A percentile compares a stretch with the other conserved stretches of the same genome.
phyloP scores from a whole-genome alignment of 2,113 vertebrate species.

The Salvelinus sp. region DNA sequence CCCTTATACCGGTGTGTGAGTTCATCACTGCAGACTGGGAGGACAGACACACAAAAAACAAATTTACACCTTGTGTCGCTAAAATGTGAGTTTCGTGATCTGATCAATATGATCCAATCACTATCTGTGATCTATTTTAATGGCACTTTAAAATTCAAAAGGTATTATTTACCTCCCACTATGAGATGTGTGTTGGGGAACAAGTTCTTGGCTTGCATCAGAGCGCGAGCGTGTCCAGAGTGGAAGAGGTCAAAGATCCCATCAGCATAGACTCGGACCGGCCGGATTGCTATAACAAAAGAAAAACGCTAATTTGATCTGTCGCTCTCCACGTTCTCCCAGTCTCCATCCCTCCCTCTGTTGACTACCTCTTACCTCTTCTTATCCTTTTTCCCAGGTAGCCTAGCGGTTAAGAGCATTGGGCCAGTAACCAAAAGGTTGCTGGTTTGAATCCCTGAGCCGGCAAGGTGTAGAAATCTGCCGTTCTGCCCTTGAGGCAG shows the following conservation, averaged over 20 bases:
- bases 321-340: neutral
- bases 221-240: conserved; percentile 76
- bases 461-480: no score
- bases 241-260: conserved; percentile 82
- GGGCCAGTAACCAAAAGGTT: no score
- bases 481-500: no score
- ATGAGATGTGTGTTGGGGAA: conserved; percentile 77
- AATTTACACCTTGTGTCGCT: no score
- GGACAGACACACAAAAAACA: conserved; percentile 18
- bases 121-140: no score
- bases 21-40: conserved; percentile 94
- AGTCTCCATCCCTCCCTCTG: neutral
- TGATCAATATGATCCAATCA: neutral
- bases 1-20: conserved; percentile 97
- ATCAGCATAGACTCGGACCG: conserved; percentile 76
- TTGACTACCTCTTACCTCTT: neutral
- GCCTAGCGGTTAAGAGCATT: no score
- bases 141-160: no score
- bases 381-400: no score
- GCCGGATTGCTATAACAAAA: conserved; percentile 65
- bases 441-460: no score
- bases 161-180: conserved; percentile 70
- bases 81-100: no score
- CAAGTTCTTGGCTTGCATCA: conserved; percentile 79
- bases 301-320: neutral